Evolutionary conservation across 2,113 vertebrate genomes (phyloP), one percentile per base, ranked within the genome.

Genomic region (Promerops cafer): DNA sequence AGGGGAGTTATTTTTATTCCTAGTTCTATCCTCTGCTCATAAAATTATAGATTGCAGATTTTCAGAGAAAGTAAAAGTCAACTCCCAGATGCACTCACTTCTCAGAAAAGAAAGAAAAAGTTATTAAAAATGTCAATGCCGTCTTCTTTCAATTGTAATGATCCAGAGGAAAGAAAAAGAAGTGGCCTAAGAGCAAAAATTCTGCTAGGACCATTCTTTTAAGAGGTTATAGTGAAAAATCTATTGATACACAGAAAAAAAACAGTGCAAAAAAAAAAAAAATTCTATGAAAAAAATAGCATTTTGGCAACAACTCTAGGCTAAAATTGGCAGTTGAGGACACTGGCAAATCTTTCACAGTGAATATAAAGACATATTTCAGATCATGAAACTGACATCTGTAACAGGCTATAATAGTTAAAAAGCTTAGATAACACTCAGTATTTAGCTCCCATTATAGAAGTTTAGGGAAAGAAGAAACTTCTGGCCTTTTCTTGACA

Each of bases 1-100:
- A 94, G 44, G 22, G 44, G 60, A 94, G 80, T 88, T 94, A 89
- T 80, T 95, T 94, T 95, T 96, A 74, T 89, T 93, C 47, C 65
- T 81, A 4, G 49, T 84, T 77, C 57, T 52, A 77, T 88, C 64
- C 47, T 35, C 47, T 92, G 56, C 52, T 87, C 81, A 72, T 95
- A 89, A 93, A 95, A 94, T 77, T 89, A 88, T 68, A 92, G 75
- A 83, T 60, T 86, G 68, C 16, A 77, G 52, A 83, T 94, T 91
- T 93, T 90, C 60, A 88, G 78, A 71, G 52, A 89, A 94, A 83
- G 80, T 70, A 84, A 70, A 92, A 90, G 75, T 64, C 68, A 88
- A 21, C 54, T 89, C 89, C 72, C 83, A 72, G 56, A 75, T 44
- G 40, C 11, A 54, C n/a, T 84, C 40, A 85, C 61, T 94, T 65